These are phyloP conservation scores for Grammomys dolichurus DNA, from an alignment of 2,113 vertebrate species.

Conservation along the genomic window DNA sequence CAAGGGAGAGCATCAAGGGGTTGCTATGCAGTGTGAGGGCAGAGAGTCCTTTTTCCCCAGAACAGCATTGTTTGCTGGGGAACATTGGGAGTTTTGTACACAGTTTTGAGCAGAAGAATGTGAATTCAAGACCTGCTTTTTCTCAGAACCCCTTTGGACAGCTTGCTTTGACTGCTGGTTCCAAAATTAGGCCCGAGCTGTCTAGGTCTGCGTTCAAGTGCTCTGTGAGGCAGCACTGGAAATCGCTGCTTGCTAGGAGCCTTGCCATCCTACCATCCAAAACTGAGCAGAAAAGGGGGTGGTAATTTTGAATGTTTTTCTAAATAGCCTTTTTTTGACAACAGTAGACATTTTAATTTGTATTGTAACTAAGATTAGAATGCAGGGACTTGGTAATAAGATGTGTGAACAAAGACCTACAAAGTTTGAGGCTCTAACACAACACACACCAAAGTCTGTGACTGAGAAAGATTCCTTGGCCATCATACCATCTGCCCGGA, in stretches of 20 bases:
- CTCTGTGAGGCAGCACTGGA: neutral
- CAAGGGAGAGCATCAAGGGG: neutral
- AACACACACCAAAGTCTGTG: constrained; percentile 54
- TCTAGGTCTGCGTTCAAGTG: constrained; percentile 43
- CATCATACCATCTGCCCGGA: constrained; percentile 68
- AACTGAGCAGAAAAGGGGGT: constrained; percentile 43
- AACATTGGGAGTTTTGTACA: constrained; percentile 42
- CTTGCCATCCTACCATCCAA: constrained; percentile 56
- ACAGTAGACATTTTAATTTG: constrained; percentile 68
- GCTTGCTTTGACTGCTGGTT: constrained; percentile 67
- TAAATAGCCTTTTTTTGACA: constrained; percentile 28
- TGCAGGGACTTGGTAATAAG: constrained; percentile 50
- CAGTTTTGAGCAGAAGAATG: constrained; percentile 52
- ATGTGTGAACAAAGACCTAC: constrained; percentile 67
- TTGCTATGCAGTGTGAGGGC: neutral
- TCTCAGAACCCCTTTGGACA: constrained; percentile 47
- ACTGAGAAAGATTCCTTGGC: constrained; percentile 54
- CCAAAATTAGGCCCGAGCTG: constrained; percentile 72
- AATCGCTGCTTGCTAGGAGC: constrained; percentile 53
- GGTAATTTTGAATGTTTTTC: constrained; percentile 65
- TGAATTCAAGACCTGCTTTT: constrained; percentile 67
- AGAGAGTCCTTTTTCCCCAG: neutral
- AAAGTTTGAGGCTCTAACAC: constrained; percentile 42
- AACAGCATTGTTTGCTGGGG: neutral
- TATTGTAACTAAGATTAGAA: constrained; percentile 58